Conservation (phyloP, 2,797 vertebrate genomes). For the Cynodonichthys magdalenae region DNA sequence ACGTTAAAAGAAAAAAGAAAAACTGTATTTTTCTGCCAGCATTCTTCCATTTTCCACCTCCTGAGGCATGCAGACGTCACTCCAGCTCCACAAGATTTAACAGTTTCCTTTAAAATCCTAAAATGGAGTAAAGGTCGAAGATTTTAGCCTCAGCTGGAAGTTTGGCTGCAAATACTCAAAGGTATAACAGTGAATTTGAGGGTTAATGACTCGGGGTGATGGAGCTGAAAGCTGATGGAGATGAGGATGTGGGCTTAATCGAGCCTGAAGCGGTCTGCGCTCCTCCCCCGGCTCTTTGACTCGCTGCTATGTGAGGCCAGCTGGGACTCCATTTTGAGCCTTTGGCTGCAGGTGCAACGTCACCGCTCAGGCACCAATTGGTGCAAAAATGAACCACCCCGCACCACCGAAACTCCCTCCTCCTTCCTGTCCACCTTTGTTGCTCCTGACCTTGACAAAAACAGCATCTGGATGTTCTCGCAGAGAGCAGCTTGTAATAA, state of each 20-base stretch:
- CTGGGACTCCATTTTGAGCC: conserved; percentile 75
- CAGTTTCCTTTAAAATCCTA: conserved; percentile 14
- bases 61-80: conserved; percentile 51
- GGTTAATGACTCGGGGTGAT: conserved; percentile 58
- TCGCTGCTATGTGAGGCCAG: conserved; percentile 50
- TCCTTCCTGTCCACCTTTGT: conserved; percentile 25
- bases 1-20: conserved; percentile 1
- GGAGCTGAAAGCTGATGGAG: conserved; percentile 59
- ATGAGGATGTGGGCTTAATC: conserved; percentile 65
- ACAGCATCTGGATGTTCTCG: conserved; percentile 68
- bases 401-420: neutral
- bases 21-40: conserved; percentile 35
- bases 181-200: conserved; percentile 65
- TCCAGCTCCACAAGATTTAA: neutral
- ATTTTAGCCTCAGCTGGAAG: conserved; percentile 3
- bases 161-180: conserved; percentile 49
- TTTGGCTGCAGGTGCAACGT: conserved; percentile 67
- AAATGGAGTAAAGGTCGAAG: neutral
- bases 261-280: conserved; percentile 64
- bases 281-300: conserved; percentile 53
- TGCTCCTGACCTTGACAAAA: conserved; percentile 65
- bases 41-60: conserved; percentile 35
- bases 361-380: conserved; percentile 45
- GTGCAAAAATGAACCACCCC: conserved; percentile 21
- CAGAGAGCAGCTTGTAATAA: conserved; percentile 50